Conservation (phyloP, 2,888 invertebrate species). For the Tillus elongatus region DNA sequence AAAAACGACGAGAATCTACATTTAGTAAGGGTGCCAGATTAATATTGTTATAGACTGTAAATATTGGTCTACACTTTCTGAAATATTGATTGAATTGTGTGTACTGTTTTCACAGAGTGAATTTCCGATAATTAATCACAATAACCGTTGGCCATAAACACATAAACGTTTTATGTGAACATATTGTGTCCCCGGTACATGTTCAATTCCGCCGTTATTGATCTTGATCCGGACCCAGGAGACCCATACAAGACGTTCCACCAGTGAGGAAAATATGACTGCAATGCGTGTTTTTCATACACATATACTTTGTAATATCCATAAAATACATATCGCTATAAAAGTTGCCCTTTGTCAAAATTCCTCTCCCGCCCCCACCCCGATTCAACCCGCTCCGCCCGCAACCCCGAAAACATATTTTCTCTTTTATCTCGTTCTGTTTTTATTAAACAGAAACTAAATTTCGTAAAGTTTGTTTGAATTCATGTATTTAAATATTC, state of each 20-base stretch:
- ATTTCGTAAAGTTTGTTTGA: conserved; percentile 41
- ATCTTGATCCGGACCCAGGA: conserved; percentile 31
- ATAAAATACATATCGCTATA: conserved; percentile 38
- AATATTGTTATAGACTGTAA: too few relatives aligned
- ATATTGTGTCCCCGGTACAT: conserved; percentile 26
- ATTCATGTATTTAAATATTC: conserved; percentile 43
- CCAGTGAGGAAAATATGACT: conserved; percentile 35
- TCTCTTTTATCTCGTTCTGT: conserved; percentile 37
- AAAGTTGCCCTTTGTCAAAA: conserved; percentile 34
- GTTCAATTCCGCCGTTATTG: conserved; percentile 35
- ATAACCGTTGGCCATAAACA: conserved; percentile 4
- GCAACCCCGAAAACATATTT: conserved; percentile 15
- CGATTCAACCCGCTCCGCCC: too few relatives aligned
- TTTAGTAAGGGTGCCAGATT: too few relatives aligned
- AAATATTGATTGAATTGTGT: too few relatives aligned
- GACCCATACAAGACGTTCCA: conserved; percentile 34
- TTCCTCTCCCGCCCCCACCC: conserved; percentile 18
- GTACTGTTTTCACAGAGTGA: too few relatives aligned
- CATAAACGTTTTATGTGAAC: conserved; percentile 26
- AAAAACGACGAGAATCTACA: too few relatives aligned
- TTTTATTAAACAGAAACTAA: conserved; percentile 39
- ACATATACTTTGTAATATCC: conserved; percentile 37
- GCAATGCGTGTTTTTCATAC: conserved; percentile 38
- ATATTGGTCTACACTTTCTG: too few relatives aligned
- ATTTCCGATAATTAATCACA: too few relatives aligned